Conservation (phyloP, 2,113 vertebrate genomes). For the Sardina pilchardus region DNA sequence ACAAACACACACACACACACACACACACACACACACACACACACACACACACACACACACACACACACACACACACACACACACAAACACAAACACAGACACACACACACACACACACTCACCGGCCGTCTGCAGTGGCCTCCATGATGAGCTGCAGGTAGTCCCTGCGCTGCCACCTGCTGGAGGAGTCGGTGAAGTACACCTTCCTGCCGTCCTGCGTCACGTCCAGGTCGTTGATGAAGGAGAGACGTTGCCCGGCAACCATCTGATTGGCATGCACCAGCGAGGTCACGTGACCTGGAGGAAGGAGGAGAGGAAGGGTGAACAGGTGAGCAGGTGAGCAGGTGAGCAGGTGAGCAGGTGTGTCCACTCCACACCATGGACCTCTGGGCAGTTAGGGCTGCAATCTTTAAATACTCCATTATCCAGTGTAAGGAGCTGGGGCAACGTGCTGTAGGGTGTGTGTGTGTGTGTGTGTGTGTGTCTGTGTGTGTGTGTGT, state of each 20-base stretch:
- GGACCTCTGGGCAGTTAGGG: neutral
- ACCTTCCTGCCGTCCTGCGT: constrained; percentile 90
- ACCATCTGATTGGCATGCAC: constrained; percentile 76
- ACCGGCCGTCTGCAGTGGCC: constrained; percentile 91
- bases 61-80: too few relatives aligned
- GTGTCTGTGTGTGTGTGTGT: too few relatives aligned
- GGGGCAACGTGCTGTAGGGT: too few relatives aligned
- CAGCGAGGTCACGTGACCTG: constrained; percentile 78
- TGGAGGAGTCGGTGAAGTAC: constrained; percentile 95
- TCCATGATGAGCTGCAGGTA: constrained; percentile 88
- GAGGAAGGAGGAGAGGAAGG: constrained; percentile 30
- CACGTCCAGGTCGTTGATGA: constrained; percentile 89
- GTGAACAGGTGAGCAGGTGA: neutral
- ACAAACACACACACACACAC: too few relatives aligned
- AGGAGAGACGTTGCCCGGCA: constrained; percentile 84
- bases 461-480: too few relatives aligned
- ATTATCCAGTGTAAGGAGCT: too few relatives aligned
- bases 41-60: too few relatives aligned
- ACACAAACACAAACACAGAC: too few relatives aligned
- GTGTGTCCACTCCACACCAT: neutral
- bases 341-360: neutral
- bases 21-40: too few relatives aligned
- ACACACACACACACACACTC: too few relatives aligned
- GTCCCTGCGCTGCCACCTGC: constrained; percentile 92
- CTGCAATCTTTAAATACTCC: too few relatives aligned